Evolutionary conservation across 2,888 invertebrate species (phyloP), one percentile per base, ranked within the genome.

Genomic region (Morpho helenor): DNA sequence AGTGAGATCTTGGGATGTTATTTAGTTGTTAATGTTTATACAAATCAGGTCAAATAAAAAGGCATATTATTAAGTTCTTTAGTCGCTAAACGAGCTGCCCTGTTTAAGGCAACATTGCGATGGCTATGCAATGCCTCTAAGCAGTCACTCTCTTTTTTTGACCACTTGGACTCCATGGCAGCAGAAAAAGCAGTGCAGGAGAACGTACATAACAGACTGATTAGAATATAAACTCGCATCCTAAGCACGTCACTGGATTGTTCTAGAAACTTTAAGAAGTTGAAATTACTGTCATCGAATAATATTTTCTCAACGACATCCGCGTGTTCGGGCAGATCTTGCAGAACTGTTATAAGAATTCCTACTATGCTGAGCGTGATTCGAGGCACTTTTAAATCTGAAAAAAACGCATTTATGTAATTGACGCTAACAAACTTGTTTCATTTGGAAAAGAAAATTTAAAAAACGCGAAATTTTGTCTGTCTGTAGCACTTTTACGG

Each of bases 291-390:
- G 59, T 89, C 85, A 45, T 92, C 92, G 59, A 94, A 87, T 6
- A 96, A 83, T 60, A 96, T 93, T 69, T 93, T 93, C 73, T 95
- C 95, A 0, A 96, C 94, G 0, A 96, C 88, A 59, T 94, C 94
- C 0, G 94, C 93, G 74, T 96, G 95, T 72, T 96, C 95, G 0
- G 96, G 96, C 16, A 94, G 81, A 60, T 94, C 94, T 66, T 95
- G 92, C 10, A 96, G 80, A 4, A 96, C 92, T 8, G 95, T 94
- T 54, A 94, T 95, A 7, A 97, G 86, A 41, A 96, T 91, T 0
- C 96, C 95, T 39, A 96, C 77, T 8, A 96, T 87, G 75, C 95
- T 95, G 23, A 93, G 86, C 0, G 93, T 94, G 43, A 96, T 91
- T 10, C 95, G 90, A 1, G 93, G 83, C 61, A 91, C 91, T 68